These are phyloP conservation scores for Haemorhous mexicanus DNA, from an alignment of 2,113 vertebrate species.

Conservation along the genomic window DNA sequence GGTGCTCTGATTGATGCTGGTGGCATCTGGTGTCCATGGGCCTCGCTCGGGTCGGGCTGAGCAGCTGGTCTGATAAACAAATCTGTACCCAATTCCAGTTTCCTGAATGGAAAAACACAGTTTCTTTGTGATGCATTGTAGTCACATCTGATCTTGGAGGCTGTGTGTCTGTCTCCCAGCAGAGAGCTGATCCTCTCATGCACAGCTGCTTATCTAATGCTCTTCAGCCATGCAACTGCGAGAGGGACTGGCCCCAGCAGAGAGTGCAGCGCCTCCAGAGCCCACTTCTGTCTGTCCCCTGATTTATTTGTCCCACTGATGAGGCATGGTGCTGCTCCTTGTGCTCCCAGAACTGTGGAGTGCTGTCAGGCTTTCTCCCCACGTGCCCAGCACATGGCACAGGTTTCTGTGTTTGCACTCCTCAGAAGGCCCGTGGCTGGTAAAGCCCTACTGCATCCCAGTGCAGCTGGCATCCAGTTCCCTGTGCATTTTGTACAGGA, in stretches of 20 bases:
- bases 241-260: not conserved
- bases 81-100: slow-evolving; percentile 55
- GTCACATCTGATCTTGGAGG: slow-evolving; percentile 43
- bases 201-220: slow-evolving; percentile 48
- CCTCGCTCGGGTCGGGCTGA: not conserved
- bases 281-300: not conserved
- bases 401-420: not conserved
- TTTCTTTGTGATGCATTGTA: slow-evolving; percentile 57
- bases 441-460: not conserved
- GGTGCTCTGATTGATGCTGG: not conserved
- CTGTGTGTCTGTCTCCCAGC: not conserved
- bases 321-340: not conserved
- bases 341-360: not conserved
- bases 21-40: slow-evolving; percentile 50
- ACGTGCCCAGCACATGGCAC: accelerated
- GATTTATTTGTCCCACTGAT: not conserved
- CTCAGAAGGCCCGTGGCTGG: not conserved
- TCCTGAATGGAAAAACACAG: slow-evolving; percentile 63
- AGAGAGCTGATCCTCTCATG: slow-evolving; percentile 26
- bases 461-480: not conserved
- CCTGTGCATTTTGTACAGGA: not conserved
- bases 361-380: not conserved
- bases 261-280: not conserved
- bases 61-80: slow-evolving; percentile 63
- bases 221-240: accelerated